These are phyloP conservation scores for Leuciscus idus DNA, from an alignment of 2,113 vertebrate species.

Conservation along the genomic window DNA sequence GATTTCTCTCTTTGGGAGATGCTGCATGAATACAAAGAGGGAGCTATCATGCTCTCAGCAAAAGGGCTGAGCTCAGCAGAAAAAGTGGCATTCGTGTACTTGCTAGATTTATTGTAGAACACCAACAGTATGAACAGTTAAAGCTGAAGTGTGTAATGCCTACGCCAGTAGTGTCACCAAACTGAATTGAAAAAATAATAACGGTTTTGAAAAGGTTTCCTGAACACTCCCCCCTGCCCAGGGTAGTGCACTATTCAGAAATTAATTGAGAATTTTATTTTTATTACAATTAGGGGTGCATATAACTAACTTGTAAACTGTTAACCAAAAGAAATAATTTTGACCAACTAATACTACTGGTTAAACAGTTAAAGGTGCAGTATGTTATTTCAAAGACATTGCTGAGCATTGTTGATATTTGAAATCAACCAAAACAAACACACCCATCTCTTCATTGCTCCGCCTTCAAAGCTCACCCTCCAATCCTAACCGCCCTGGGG, in stretches of 20 bases:
- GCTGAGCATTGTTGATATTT: too few species aligned
- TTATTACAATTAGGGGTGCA: not conserved
- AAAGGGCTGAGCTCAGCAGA: constrained; percentile 45
- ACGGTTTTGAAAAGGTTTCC: not conserved
- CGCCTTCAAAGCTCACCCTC: too few species aligned
- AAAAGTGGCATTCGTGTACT: constrained; percentile 38
- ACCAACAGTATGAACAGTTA: constrained; percentile 27
- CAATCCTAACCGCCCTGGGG: too few species aligned
- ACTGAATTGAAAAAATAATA: not conserved
- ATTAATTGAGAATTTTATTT: not conserved
- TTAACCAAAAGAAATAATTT: not conserved
- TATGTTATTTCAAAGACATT: too few species aligned
- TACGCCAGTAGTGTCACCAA: not conserved
- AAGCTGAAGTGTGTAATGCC: constrained; percentile 31
- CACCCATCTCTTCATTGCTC: too few species aligned
- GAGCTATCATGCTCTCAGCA: constrained; percentile 28
- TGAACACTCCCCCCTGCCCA: not conserved
- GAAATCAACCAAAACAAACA: too few species aligned
- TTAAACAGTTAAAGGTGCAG: not conserved
- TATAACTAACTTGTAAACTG: not conserved
- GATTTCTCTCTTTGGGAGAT: constrained; percentile 56
- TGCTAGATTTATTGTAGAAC: constrained; percentile 59
- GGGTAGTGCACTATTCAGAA: not conserved
- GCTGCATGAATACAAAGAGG: constrained; percentile 44
- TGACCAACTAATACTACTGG: not conserved